These are phyloP conservation scores for Microcaecilia unicolor DNA, from an alignment of 2,797 vertebrate species.

Conservation along the genomic window DNA sequence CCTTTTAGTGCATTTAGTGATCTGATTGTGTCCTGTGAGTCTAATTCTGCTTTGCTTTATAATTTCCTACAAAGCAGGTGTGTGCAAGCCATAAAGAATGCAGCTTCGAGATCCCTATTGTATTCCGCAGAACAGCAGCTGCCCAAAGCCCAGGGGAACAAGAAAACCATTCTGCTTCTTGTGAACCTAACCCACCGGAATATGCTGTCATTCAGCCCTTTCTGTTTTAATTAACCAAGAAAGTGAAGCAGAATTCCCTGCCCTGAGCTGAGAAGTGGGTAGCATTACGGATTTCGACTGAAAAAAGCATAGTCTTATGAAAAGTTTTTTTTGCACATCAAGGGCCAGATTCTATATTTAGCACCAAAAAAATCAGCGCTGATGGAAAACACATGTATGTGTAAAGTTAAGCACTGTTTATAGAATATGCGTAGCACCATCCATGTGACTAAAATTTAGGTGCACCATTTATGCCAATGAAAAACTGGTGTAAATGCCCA, in stretches of 20 bases:
- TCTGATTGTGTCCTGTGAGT: not conserved
- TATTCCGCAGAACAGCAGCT: constrained; percentile 43
- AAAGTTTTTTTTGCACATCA: no score
- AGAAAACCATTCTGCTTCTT: constrained; percentile 46
- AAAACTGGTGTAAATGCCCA: no score
- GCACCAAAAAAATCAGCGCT: no score
- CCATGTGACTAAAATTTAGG: no score
- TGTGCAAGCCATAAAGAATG: not conserved
- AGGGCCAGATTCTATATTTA: no score
- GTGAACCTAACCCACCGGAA: constrained; percentile 42
- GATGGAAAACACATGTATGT: no score
- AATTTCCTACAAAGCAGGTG: constrained; percentile 18
- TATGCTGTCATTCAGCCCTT: constrained; percentile 32
- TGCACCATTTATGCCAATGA: no score
- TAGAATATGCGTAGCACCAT: no score
- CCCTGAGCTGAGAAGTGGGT: constrained; percentile 28
- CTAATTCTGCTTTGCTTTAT: constrained; percentile 14
- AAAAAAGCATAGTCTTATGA: not conserved
- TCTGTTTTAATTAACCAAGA: constrained; percentile 37
- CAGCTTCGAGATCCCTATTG: constrained; percentile 31
- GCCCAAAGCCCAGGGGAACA: constrained; percentile 46
- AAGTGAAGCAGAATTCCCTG: constrained; percentile 33
- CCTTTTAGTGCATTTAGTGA: no score
- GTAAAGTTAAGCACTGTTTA: no score
- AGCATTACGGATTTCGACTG: constrained; percentile 1